phyloP scores from a whole-genome alignment of 2,113 vertebrate species.

The Stegastes partitus region DNA sequence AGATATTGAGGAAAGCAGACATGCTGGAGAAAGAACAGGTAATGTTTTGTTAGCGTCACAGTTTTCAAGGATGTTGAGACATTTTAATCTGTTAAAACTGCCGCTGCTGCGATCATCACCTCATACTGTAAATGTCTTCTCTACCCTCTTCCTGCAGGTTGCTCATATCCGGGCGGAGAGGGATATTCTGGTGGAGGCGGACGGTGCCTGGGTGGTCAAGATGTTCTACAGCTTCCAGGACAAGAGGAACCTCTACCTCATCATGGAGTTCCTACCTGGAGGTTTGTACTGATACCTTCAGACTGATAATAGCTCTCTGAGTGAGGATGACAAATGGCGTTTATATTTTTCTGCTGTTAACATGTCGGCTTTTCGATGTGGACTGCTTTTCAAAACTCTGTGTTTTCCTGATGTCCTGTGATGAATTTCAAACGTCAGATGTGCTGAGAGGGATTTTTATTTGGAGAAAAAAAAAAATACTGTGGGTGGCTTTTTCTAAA shows the following conservation, averaged over 20 bases:
- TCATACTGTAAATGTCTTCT: not conserved
- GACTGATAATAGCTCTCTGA: not conserved
- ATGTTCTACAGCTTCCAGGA: slow-evolving; percentile 99
- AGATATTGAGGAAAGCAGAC: slow-evolving; percentile 97
- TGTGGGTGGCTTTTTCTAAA: not conserved
- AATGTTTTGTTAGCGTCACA: not conserved
- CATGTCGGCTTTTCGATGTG: no score
- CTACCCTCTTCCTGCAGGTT: slow-evolving; percentile 82
- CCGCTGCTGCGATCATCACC: not conserved
- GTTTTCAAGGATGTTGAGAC: not conserved
- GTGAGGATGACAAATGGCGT: no score
- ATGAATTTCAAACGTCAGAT: not conserved
- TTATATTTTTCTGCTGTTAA: no score
- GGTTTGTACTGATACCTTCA: slow-evolving; percentile 73
- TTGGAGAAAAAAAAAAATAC: not conserved
- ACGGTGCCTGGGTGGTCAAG: slow-evolving; percentile 98
- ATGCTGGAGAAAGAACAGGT: slow-evolving; percentile 99
- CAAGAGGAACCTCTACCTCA: slow-evolving; percentile 98
- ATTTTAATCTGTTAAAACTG: not conserved
- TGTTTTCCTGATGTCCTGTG: not conserved
- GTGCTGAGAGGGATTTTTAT: not conserved
- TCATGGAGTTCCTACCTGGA: slow-evolving; percentile 99
- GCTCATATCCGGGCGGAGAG: slow-evolving; percentile 97
- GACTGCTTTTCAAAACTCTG: no score
- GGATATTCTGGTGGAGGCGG: slow-evolving; percentile 97